Conservation (phyloP, 1,140 invertebrate species). For the Arion vulgaris region DNA sequence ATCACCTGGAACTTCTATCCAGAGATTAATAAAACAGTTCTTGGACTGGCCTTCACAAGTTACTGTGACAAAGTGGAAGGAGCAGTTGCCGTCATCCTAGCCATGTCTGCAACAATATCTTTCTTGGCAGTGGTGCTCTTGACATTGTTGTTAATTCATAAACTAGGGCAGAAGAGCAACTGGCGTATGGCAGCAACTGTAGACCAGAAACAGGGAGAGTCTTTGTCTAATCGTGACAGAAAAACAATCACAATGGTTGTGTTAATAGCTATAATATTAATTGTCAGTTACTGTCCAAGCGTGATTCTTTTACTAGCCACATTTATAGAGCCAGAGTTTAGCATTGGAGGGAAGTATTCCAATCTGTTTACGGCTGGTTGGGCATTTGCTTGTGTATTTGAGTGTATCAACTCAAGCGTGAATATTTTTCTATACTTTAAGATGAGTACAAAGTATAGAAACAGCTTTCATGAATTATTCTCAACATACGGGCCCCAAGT, state of each 20-base stretch:
- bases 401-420: not conserved
- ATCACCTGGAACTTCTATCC: not conserved
- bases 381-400: not conserved
- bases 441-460: too few relatives aligned
- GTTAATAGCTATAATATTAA: not conserved
- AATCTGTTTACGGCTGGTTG: not conserved
- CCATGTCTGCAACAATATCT: not conserved
- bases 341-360: not conserved
- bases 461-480: too few relatives aligned
- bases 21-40: not conserved
- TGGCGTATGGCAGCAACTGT: not conserved
- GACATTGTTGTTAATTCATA: not conserved
- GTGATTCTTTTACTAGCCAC: not conserved
- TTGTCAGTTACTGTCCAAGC: not conserved
- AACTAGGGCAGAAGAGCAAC: not conserved
- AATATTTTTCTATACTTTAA: not conserved
- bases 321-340: not conserved
- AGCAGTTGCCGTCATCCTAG: not conserved
- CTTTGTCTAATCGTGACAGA: not conserved
- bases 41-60: constrained; percentile 1
- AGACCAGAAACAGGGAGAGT: not conserved
- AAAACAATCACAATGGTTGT: not conserved
- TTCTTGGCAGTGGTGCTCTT: not conserved
- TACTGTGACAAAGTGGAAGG: not conserved
- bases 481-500: too few relatives aligned